Base-by-base conservation (phyloP, 2,888 invertebrate genomes). In the Orthonevra nobilis region DNA sequence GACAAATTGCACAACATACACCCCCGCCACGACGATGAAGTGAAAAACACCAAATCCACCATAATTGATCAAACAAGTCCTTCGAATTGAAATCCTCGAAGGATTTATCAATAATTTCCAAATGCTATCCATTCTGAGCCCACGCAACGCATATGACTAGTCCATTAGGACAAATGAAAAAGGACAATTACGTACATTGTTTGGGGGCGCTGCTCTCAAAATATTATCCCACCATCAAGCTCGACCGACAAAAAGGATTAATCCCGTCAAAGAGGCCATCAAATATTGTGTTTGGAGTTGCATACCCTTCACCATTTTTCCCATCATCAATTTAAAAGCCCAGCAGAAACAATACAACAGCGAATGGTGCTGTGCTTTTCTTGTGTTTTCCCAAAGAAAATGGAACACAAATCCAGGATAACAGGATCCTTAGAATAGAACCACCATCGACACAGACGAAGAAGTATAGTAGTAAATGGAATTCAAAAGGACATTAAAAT, bases 401-500 rank as follows among this genome's bases (percentile, higher is more conserved):
- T 64, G 54, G 52, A 70, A 60, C 72, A 60, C 26, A 77, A 77
- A 77, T 77, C 75, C 72, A 64, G 58, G 32, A 63, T 44, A 54
- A 32, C 28, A 50, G 36, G 17, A 54, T 15, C 4, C 56, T 63
- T 50, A 7, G 6, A 28, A 5, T 6, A 50, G 6, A 23, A 48
- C 9, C 52, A 9, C 23, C 44, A 56, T 19, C 48, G 30, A 42
- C 34, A 54, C 54, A 66, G 40, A 17, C 14, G 26, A n/a, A n/a
- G n/a, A n/a, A n/a, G n/a, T n/a, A n/a, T n/a, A n/a, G n/a, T 19
- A 44, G 52, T 28, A 44, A 66, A 79, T 60, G 73, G 66, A 66
- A n/a, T n/a, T n/a, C n/a, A n/a, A n/a, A n/a, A 70, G 79, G 73
- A 79, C 79, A 79, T 79, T 79, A 79, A 60, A 73, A 61, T 79